Evolutionary conservation across 2,797 vertebrate species (phyloP).

Genomic region (Bovichtus diacanthus): DNA sequence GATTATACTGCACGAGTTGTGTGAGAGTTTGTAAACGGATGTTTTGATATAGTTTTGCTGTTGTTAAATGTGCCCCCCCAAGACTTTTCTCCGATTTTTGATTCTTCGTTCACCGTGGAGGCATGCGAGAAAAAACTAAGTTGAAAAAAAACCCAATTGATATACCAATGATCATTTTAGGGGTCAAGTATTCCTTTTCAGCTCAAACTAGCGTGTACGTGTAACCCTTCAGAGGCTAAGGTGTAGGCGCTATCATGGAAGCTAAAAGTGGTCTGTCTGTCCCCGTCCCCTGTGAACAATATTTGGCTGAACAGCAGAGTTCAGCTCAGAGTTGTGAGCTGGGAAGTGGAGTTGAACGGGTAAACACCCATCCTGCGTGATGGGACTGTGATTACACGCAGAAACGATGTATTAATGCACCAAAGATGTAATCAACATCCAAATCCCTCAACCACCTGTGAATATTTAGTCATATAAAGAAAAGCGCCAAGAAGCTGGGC

Average conservation of each 20-base stretch:
- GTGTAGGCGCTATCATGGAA: not conserved
- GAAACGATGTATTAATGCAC: not conserved
- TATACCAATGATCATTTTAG: too few species aligned
- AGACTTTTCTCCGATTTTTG: too few species aligned
- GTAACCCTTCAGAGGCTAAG: not conserved
- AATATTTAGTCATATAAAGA: conserved; percentile 5
- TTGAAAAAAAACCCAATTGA: too few species aligned
- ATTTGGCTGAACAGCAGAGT: too few species aligned
- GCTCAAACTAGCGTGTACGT: not conserved
- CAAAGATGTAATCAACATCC: conserved; percentile 3
- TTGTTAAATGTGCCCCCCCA: too few species aligned
- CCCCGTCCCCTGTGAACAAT: not conserved
- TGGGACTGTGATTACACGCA: not conserved
- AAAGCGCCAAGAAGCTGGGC: not conserved
- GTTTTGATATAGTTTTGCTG: too few species aligned
- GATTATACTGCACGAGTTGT: too few species aligned
- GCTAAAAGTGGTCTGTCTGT: not conserved
- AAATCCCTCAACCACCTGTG: not conserved
- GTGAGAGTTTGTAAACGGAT: too few species aligned
- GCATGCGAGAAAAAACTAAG: too few species aligned
- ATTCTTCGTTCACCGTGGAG: too few species aligned
- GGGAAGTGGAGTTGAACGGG: not conserved
- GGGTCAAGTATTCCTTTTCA: too few species aligned
- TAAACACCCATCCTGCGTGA: not conserved
- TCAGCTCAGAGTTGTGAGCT: not conserved